Percentiles rank a stretch among this genome's conserved stretches.
These are phyloP conservation scores for Eublepharis macularius DNA, from an alignment of 2,113 vertebrate species.

Conservation along the genomic window DNA sequence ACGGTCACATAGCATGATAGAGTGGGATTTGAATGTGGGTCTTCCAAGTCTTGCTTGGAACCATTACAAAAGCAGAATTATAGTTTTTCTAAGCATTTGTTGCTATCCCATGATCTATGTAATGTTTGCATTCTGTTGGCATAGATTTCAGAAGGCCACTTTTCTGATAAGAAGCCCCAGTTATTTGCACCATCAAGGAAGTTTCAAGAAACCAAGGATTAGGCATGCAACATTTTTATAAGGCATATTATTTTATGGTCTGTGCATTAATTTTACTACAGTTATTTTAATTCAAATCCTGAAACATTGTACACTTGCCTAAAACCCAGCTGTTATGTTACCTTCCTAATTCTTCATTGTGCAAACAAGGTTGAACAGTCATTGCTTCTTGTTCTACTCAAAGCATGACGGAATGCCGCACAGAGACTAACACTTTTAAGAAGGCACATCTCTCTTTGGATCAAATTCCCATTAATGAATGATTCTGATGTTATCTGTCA, in stretches of 20 bases:
- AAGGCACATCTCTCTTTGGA: neutral
- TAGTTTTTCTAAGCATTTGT: no score
- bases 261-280: neutral
- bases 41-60: no score
- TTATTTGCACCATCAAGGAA: neutral
- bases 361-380: constrained; percentile 17
- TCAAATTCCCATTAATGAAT: neutral
- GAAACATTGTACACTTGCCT: neutral
- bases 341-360: constrained; percentile 19
- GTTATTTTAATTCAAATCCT: neutral
- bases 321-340: neutral
- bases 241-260: neutral
- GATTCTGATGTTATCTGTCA: neutral
- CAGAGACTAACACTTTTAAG: neutral
- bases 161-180: neutral
- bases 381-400: neutral
- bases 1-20: no score
- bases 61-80: no score
- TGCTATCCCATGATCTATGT: neutral
- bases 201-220: neutral
- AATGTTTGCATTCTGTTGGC: neutral
- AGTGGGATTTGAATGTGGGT: no score
- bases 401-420: neutral
- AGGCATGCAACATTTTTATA: neutral
- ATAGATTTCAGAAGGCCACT: neutral